Evolutionary conservation across 2,888 invertebrate species (phyloP), one percentile per base, ranked within the genome.

Genomic region (Standfussiana lucernea): DNA sequence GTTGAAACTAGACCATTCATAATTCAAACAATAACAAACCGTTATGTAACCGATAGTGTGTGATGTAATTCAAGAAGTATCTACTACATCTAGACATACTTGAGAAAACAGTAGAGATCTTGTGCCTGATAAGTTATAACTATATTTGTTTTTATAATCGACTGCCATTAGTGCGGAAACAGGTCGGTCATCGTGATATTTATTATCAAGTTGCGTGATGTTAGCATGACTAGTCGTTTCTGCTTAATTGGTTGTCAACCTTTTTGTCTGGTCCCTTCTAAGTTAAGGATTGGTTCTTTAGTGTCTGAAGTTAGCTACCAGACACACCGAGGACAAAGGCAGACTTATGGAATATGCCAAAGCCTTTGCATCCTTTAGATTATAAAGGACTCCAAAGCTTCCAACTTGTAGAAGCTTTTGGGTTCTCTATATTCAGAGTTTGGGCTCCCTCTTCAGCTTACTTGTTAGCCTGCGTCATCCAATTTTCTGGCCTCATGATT

Each of bases 71-170:
- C 11, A 37, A 50, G n/a, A 15, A 37, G 15, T 24, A 75, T 75
- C 32, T 45, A 45, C 21, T 18, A 53, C 50, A 18, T n/a, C n/a
- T 40, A 50, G 35, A 64, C 81, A 64, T 81, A 64, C 53, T 82
- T 64, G 72, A 62, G 35, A 45, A 56, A 7, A 80, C 21, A 45
- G 5, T 82, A 7, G 15, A 71, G 79, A 68, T 81, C 67, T 64
- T 18, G 47, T 79, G 21, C n/a, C 24, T 53, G 70, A 83, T 70
- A 78, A 35, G 21, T 45, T 40, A 50, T 28, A 32, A n/a, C n/a
- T 37, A 15, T 82, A 77, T 82, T 81, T 79, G 62, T 50, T 75
- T 61, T 28, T 42, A 32, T 42, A 28, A 80, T 80, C 50, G 61
- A 32, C 35, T 40, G 68, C 64, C 21, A 82, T 37, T 40, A 21